Percentiles rank a stretch among this genome's conserved stretches.
phyloP scores from a whole-genome alignment of 2,113 vertebrate species.

The Zosterops lateralis region DNA sequence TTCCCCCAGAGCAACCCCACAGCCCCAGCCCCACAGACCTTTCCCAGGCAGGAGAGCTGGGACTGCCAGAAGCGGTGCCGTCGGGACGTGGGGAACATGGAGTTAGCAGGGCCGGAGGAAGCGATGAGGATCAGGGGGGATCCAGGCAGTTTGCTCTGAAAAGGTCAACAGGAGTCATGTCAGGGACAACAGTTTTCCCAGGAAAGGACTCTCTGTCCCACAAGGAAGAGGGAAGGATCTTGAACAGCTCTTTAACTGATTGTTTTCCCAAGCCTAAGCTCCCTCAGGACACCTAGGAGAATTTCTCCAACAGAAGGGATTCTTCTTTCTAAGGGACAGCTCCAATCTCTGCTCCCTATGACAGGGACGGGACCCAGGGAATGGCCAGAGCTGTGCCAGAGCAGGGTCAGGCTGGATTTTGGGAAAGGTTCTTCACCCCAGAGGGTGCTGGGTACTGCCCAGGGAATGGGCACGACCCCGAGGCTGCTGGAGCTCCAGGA shows the following conservation, averaged over 20 bases:
- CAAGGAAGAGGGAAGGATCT: neutral
- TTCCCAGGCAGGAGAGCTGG: constrained; percentile 94
- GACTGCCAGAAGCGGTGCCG: constrained; percentile 98
- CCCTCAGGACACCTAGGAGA: rapidly evolving
- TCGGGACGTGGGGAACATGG: constrained; percentile 85
- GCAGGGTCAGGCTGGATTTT: rapidly evolving
- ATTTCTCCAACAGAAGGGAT: neutral
- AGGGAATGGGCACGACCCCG: neutral
- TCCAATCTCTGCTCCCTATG: rapidly evolving
- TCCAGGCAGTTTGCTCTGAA: constrained; percentile 91
- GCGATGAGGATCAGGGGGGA: constrained; percentile 93
- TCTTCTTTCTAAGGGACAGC: rapidly evolving
- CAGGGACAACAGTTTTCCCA: neutral
- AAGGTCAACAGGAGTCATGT: neutral
- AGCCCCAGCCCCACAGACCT: constrained; percentile 72
- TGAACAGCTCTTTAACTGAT: rapidly evolving
- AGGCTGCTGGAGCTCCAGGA: neutral
- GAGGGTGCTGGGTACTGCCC: neutral
- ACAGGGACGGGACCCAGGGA: neutral
- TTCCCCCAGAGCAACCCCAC: neutral
- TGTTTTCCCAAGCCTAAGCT: neutral
- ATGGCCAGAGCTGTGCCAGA: rapidly evolving
- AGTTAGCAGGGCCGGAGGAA: constrained; percentile 87
- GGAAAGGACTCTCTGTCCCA: neutral
- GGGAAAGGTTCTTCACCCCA: neutral